A percentile compares a stretch with the other conserved stretches of the same genome.
Evolutionary conservation across 1,140 invertebrate species (phyloP).

Genomic region (Pseudomyrmex pallidus): DNA sequence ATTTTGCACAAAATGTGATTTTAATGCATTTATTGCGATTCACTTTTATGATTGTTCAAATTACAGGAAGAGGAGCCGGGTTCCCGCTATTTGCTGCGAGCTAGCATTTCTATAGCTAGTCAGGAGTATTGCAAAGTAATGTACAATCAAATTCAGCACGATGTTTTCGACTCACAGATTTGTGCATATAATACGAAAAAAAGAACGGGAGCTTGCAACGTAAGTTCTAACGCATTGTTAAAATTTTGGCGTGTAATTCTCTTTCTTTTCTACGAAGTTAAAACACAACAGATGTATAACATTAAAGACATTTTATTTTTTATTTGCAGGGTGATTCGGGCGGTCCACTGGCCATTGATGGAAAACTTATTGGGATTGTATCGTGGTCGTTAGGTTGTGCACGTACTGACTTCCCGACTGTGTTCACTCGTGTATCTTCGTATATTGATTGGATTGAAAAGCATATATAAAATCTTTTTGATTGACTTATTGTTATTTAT

Average conservation of each 20-base stretch:
- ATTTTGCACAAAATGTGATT: no score
- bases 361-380: conserved; percentile 81
- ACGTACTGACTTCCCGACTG: conserved; percentile 75
- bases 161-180: conserved; percentile 60
- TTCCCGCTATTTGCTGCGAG: conserved; percentile 47
- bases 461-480: not conserved
- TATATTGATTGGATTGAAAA: conserved; percentile 61
- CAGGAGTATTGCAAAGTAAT: conserved; percentile 51
- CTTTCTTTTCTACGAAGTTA: not conserved
- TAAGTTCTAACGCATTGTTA: conserved; percentile 41
- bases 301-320: conserved; percentile 27
- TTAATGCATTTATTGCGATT: not conserved
- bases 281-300: not conserved
- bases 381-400: conserved; percentile 84
- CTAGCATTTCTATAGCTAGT: conserved; percentile 48
- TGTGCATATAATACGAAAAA: conserved; percentile 61
- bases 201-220: conserved; percentile 65
- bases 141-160: not conserved
- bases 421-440: conserved; percentile 79
- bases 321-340: conserved; percentile 85
- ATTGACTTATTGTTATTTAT: no score
- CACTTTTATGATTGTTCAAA: not conserved
- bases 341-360: conserved; percentile 84
- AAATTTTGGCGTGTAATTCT: not conserved
- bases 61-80: conserved; percentile 38